Evolutionary conservation across 2,113 vertebrate species (phyloP).

Genomic region (Thamnophis sirtalis): DNA sequence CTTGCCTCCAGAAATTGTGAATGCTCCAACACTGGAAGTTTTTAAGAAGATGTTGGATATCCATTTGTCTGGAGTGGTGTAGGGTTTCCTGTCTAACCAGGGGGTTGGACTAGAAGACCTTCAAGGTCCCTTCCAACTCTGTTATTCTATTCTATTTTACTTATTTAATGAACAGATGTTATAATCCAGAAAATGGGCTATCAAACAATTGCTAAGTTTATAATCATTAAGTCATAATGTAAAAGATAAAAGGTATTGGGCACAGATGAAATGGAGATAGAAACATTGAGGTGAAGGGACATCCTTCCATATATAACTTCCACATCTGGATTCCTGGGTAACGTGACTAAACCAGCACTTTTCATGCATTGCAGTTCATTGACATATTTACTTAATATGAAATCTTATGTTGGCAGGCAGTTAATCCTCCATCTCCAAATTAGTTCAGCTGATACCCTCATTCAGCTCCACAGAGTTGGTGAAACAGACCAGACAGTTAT

Average conservation of each 20-base stretch:
- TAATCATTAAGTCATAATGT: background rate
- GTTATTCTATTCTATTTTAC: too few species aligned
- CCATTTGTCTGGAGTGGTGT: too few species aligned
- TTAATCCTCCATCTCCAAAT: background rate
- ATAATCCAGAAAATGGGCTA: background rate
- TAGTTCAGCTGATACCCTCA: background rate
- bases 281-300: background rate
- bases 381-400: background rate
- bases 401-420: background rate
- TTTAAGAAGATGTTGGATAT: too few species aligned
- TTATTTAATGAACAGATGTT: background rate
- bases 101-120: too few species aligned
- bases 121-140: too few species aligned
- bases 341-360: background rate
- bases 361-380: background rate
- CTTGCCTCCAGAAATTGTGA: too few species aligned
- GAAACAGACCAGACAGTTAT: background rate
- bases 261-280: background rate
- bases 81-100: too few species aligned
- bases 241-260: background rate
- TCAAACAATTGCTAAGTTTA: background rate
- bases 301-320: background rate
- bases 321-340: background rate
- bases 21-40: too few species aligned
- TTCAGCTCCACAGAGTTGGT: background rate